Base-by-base conservation (phyloP, 2,888 invertebrate species). In the Himalopsyche japonica region DNA sequence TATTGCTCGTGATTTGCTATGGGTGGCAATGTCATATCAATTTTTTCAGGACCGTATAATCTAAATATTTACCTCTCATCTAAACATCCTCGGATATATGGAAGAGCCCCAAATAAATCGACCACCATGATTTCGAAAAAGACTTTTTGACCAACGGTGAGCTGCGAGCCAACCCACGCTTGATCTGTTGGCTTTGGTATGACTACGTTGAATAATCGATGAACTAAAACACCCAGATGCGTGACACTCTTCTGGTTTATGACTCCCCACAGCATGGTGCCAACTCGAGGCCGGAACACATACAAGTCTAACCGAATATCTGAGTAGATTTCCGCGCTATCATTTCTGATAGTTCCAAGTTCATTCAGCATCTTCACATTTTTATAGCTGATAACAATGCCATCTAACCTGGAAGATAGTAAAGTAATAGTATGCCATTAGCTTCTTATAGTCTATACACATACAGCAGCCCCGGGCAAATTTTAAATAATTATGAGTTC, bases 221-320 rank as follows among this genome's bases (percentile, higher is more conserved):
- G 95, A 0, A 95, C 94, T 81, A 96, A 91, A 87, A 95, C 93
- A 4, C 94, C 94, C 84, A 96, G 90, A 90, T 95, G 95, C 87
- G 94, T 94, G 48, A 90, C 89, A 87, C 93, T 94, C 87, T 94
- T 94, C 89, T 95, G 95, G 88, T 94, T 95, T 0, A 96, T 94
- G 87, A 94, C 89, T 12, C 95, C 96, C 88, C 91, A 93, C 78
- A 96, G 89, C 47, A 90, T 91, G 85, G 93, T 93, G 3, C 94
- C 95, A 79, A 94, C 90, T 89, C 90, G 89, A 15, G 96, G 96
- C 87, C 92, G 92, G 88, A 87, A 94, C 86, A 96, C 90, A 88
- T 94, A 95, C 89, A 95, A 95, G 88, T 95, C 95, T 24, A 94
- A 95, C 89, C 94, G 92, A 3, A 96, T 92, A 90, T 95, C 93